Base-by-base conservation (phyloP, 1,140 invertebrate species). In the Macrosteles quadrilineatus region DNA sequence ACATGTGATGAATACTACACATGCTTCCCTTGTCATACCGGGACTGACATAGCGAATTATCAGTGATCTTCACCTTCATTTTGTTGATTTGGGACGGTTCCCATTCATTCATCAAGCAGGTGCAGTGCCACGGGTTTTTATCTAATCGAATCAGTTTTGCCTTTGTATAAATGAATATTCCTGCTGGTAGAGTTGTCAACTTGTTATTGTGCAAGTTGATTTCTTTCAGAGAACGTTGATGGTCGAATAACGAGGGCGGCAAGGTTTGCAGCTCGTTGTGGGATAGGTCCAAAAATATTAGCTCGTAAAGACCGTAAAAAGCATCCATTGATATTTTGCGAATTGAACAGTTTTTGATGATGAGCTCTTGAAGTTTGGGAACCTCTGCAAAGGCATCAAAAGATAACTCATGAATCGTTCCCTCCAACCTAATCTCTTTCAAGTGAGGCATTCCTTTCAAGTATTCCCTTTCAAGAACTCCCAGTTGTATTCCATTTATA, bases 81-180 rank as follows among this genome's bases (percentile, higher is more conserved):
- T 80, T 79, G 72, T 85, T 86, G 0, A 82, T 81, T 19, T 84
- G 72, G 30, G 80, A 79, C 45, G 85, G 82, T 74, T 87, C 83
- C 88, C 88, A 90, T 43, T 82, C 81, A 59, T 74, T 77, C 87
- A 90, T 88, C 1, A 82, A 78, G 74, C 89, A 91, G 40, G 82
- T 84, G 74, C 89, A 91, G 70, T 90, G 83, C 89, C 88, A 90
- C 11, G 87, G 88, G 81, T 91, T 91, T 9, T 83, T 81, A 73
- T 87, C 85, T 47, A 88, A 75, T 64, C 87, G 80, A 1, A 86
- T 82, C 43, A 88, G 77, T 79, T 84, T 84, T 1, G 83, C 74
- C 0, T 81, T 80, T 57, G 85, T 77, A 68, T 77, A 81, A 59
- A 78, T 77, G 68, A 90, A 89, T 69, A 91, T 82, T 47, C 82